These are phyloP conservation scores for Phragmatobia fuliginosa DNA, from an alignment of 2,888 invertebrate species.

Conservation along the genomic window DNA sequence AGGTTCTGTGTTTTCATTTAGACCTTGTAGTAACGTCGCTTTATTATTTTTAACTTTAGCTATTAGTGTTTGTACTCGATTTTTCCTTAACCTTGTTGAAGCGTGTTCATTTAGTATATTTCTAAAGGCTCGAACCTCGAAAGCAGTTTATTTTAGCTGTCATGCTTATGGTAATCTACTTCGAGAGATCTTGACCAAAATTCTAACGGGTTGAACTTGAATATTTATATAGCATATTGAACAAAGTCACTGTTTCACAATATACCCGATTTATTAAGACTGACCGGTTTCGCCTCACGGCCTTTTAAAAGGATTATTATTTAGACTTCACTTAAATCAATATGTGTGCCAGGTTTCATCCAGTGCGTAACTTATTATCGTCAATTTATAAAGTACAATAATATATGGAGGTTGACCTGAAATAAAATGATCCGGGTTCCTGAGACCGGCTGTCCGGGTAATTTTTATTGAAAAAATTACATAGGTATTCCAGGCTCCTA, in stretches of 20 bases:
- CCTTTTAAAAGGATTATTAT: too few species aligned
- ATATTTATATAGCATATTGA: background rate
- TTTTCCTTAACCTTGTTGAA: background rate
- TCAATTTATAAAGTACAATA: too few species aligned
- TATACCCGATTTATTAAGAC: background rate
- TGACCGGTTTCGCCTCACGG: background rate
- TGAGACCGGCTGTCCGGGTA: too few species aligned
- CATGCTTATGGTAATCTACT: background rate
- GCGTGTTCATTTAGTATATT: background rate
- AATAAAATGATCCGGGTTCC: too few species aligned
- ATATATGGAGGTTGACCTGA: too few species aligned
- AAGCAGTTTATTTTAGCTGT: background rate
- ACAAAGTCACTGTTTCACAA: too few species aligned
- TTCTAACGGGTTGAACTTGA: background rate
- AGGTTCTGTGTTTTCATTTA: constrained; percentile 44
- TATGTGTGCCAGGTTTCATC: too few species aligned
- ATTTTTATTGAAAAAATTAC: too few species aligned
- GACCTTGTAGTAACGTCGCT: constrained; percentile 21
- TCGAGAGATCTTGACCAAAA: background rate
- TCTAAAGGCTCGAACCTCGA: background rate
- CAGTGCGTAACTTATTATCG: too few species aligned
- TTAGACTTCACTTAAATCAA: too few species aligned
- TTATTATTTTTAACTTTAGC: constrained; percentile 19
- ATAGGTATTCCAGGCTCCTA: too few species aligned
- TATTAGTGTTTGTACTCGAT: background rate